Evolutionary conservation across 2,888 invertebrate species (phyloP).

Genomic region (Brachypterus glaber): DNA sequence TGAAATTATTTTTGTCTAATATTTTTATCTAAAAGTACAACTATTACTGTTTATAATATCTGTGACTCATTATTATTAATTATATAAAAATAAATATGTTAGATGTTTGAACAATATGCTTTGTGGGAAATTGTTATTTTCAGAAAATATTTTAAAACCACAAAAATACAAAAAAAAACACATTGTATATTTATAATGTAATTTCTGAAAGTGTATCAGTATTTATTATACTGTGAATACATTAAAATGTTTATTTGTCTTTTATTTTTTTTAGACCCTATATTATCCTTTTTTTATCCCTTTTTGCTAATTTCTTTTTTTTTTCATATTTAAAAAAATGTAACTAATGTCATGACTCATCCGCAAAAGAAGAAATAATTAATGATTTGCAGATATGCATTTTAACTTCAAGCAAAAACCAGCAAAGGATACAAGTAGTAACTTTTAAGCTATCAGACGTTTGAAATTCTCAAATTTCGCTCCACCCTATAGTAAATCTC

Average conservation of each 20-base stretch:
- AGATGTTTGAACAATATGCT: slow-evolving; percentile 44
- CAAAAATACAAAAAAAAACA: slow-evolving; percentile 43
- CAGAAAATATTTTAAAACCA: slow-evolving; percentile 46
- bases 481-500: too few species aligned
- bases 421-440: too few species aligned
- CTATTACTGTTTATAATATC: slow-evolving; percentile 41
- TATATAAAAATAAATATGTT: slow-evolving; percentile 33
- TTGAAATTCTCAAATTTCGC: too few species aligned
- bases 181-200: slow-evolving; percentile 49
- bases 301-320: background rate
- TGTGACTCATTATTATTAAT: slow-evolving; percentile 41
- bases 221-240: slow-evolving; percentile 47
- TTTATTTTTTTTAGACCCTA: slow-evolving; percentile 23
- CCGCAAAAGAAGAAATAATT: too few species aligned
- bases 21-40: slow-evolving; percentile 33
- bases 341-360: too few species aligned
- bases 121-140: slow-evolving; percentile 49
- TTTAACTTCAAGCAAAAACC: too few species aligned
- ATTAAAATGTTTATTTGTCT: slow-evolving; percentile 34
- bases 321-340: background rate
- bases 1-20: too few species aligned
- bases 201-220: slow-evolving; percentile 47
- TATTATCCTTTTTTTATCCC: background rate
- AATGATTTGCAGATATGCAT: too few species aligned
- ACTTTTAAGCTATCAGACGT: too few species aligned